A percentile compares a stretch with the other conserved stretches of the same genome.
phyloP scores from a whole-genome alignment of 2,888 invertebrate genomes.

The Plagodis dolabraria region DNA sequence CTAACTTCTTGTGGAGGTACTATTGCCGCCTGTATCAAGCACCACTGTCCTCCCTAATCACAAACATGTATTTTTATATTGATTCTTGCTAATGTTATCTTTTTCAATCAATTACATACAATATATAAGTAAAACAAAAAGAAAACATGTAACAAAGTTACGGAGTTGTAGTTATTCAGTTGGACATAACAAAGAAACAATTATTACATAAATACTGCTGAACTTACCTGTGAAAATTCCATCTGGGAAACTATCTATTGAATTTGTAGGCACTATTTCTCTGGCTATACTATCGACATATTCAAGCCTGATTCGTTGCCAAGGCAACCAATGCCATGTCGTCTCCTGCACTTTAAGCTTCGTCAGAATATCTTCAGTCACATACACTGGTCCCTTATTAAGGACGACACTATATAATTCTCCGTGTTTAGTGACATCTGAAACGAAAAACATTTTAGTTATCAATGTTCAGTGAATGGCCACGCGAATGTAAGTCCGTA shows the following conservation, averaged over 20 bases:
- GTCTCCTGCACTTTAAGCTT: conserved; percentile 59
- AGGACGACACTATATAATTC: conserved; percentile 45
- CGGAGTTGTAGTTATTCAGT: too few relatives aligned
- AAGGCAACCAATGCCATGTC: conserved; percentile 77
- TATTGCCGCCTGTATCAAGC: too few relatives aligned
- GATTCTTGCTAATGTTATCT: too few relatives aligned
- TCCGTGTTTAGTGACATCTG: conserved; percentile 54
- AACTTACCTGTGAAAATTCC: conserved; percentile 69
- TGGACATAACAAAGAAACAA: too few relatives aligned
- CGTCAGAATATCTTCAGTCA: conserved; percentile 58
- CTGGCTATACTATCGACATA: conserved; percentile 55
- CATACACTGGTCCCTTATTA: conserved; percentile 61
- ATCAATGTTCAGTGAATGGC: conserved; percentile 5
- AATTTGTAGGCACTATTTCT: conserved; percentile 53
- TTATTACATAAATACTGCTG: too few relatives aligned
- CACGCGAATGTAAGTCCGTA: not conserved
- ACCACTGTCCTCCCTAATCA: too few relatives aligned
- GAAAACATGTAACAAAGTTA: too few relatives aligned
- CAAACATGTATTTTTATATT: too few relatives aligned
- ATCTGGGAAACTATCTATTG: conserved; percentile 85
- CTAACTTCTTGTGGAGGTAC: too few relatives aligned
- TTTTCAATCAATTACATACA: too few relatives aligned
- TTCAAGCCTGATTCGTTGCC: conserved; percentile 66
- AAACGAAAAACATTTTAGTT: conserved; percentile 27
- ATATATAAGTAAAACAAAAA: too few relatives aligned